These are phyloP conservation scores for Austrofundulus limnaeus DNA, from an alignment of 2,113 vertebrate species.

Conservation along the genomic window DNA sequence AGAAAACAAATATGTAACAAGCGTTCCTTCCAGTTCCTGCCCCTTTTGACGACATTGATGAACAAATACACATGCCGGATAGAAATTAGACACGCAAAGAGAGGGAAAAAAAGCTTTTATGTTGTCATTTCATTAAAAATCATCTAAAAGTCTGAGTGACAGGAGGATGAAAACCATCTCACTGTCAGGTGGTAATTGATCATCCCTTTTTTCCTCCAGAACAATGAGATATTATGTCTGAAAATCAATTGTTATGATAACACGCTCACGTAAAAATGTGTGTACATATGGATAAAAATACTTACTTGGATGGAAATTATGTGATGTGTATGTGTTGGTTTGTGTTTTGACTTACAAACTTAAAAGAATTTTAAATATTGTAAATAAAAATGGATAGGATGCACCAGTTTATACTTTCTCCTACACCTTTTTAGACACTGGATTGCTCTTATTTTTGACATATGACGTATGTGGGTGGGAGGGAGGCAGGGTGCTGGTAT, in stretches of 20 bases:
- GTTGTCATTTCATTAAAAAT: not conserved
- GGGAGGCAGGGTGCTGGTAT: too few species aligned
- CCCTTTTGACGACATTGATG: not conserved
- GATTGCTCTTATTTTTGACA: too few species aligned
- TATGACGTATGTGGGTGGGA: too few species aligned
- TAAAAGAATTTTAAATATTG: too few species aligned
- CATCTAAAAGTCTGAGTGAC: slow-evolving; percentile 3
- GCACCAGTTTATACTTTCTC: too few species aligned
- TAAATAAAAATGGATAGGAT: too few species aligned
- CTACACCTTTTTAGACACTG: too few species aligned
- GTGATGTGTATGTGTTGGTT: too few species aligned
- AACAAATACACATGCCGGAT: not conserved
- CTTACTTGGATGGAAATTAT: too few species aligned
- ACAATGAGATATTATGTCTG: not conserved
- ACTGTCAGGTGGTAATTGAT: slow-evolving; percentile 12
- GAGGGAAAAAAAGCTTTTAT: not conserved
- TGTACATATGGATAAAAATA: too few species aligned
- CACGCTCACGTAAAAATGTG: too few species aligned
- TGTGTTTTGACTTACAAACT: too few species aligned
- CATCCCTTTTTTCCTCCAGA: not conserved
- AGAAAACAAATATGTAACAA: not conserved
- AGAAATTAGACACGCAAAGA: not conserved
- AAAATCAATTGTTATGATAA: slow-evolving; percentile 15
- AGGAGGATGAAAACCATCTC: not conserved
- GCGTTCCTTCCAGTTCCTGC: not conserved